Conservation (phyloP, 2,888 invertebrate genomes). For the Philhelius pedissequus region DNA sequence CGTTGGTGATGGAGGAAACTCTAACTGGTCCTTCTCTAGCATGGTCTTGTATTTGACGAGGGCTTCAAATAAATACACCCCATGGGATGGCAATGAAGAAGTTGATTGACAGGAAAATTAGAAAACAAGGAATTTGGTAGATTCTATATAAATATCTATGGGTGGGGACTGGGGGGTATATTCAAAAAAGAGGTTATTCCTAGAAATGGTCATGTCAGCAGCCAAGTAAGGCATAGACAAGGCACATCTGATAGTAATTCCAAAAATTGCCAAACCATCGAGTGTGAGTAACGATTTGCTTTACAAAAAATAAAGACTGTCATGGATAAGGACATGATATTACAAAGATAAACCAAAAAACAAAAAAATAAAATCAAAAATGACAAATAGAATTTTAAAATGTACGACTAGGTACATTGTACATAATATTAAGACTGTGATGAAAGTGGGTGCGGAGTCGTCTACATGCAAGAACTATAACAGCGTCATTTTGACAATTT, state of each 20-base stretch:
- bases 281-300: constrained; percentile 20
- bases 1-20: no score
- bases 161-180: neutral
- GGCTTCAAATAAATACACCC: constrained; percentile 40
- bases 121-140: constrained; percentile 62
- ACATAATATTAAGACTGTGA: no score
- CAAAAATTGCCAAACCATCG: constrained; percentile 42
- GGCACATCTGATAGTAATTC: constrained; percentile 56
- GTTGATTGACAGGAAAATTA: constrained; percentile 68
- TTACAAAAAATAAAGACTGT: constrained; percentile 21
- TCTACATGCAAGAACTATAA: no score
- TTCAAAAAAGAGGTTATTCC: constrained; percentile 34
- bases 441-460: no score
- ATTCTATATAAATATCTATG: neutral
- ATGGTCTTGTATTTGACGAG: constrained; percentile 44
- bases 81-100: constrained; percentile 41
- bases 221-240: neutral
- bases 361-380: neutral
- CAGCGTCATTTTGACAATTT: no score
- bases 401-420: no score
- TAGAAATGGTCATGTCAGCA: constrained; percentile 52
- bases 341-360: neutral
- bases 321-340: neutral
- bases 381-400: neutral
- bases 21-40: neutral